A percentile compares a stretch with the other conserved stretches of the same genome.
Evolutionary conservation across 1,140 invertebrate genomes (phyloP).

Genomic region (Solenopsis invicta): DNA sequence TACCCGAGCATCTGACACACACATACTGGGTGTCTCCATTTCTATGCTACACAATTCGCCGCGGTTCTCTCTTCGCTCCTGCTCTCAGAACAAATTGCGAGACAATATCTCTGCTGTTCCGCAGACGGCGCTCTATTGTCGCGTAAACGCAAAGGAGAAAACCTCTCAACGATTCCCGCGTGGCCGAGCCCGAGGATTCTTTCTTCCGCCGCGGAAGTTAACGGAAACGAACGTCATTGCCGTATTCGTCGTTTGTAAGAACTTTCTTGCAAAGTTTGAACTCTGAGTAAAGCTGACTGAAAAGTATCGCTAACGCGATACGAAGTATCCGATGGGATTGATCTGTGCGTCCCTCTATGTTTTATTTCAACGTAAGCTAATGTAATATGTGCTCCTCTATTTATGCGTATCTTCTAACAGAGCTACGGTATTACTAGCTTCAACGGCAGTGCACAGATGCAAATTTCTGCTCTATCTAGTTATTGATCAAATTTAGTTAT

Average conservation of each 20-base stretch:
- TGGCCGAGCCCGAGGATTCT: slow-evolving; percentile 17
- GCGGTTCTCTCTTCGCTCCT: slow-evolving; percentile 51
- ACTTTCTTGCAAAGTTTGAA: slow-evolving; percentile 42
- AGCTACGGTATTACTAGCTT: not conserved
- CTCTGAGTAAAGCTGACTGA: not conserved
- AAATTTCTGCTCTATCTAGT: not conserved
- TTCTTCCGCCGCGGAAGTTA: slow-evolving; percentile 22
- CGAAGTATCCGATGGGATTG: not conserved
- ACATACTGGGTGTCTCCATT: slow-evolving; percentile 61
- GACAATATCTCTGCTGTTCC: slow-evolving; percentile 42
- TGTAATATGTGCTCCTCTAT: not conserved
- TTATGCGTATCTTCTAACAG: not conserved
- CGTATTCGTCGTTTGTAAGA: slow-evolving; percentile 39
- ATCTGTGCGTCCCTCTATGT: not conserved
- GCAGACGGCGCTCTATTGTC: slow-evolving; percentile 31
- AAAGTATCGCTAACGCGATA: slow-evolving; percentile 36
- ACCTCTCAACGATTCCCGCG: slow-evolving; percentile 28
- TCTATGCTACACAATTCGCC: slow-evolving; percentile 38
- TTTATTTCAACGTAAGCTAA: not conserved
- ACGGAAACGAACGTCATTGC: slow-evolving; percentile 11
- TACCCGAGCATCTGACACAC: slow-evolving; percentile 66
- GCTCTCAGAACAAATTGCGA: slow-evolving; percentile 19
- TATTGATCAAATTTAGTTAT: not conserved
- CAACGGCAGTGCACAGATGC: not conserved
- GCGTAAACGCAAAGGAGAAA: slow-evolving; percentile 46